Conservation (phyloP, 2,113 vertebrate species). For the Thermophis baileyi region DNA sequence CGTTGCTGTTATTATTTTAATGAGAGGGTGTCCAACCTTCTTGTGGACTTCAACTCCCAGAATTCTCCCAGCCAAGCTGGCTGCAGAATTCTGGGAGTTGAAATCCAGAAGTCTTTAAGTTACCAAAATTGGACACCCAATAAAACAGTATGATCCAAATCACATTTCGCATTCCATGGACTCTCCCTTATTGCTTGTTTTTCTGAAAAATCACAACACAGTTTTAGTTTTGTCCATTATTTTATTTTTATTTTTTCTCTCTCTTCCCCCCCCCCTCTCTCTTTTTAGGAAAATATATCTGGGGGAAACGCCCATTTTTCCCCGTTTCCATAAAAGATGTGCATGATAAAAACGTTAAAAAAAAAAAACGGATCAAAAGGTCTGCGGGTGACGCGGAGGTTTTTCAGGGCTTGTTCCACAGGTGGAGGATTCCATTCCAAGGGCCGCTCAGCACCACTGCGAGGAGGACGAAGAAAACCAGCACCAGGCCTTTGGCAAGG, state of each 20-base stretch:
- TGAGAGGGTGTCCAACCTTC: background rate
- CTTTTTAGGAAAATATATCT: slow-evolving; percentile 3
- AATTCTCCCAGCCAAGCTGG: background rate
- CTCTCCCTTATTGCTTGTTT: background rate
- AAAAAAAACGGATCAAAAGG: background rate
- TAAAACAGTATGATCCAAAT: background rate
- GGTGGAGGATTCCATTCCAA: slow-evolving; percentile 73
- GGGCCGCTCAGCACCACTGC: slow-evolving; percentile 75
- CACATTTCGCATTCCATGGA: background rate
- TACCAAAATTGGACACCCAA: background rate
- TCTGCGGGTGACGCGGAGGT: background rate
- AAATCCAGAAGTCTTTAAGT: background rate
- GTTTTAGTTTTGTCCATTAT: background rate
- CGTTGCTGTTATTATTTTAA: background rate
- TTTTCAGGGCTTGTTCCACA: slow-evolving; percentile 40
- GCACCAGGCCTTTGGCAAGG: slow-evolving; percentile 80
- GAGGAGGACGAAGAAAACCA: slow-evolving; percentile 73
- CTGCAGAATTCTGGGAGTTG: background rate
- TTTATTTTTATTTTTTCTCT: background rate
- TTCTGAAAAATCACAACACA: background rate
- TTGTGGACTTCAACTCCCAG: background rate
- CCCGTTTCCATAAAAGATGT: background rate
- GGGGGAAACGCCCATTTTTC: background rate
- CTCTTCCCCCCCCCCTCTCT: background rate
- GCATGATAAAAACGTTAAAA: background rate